These are phyloP conservation scores for Cactoblastis cactorum DNA, from an alignment of 2,888 invertebrate species.

Conservation along the genomic window DNA sequence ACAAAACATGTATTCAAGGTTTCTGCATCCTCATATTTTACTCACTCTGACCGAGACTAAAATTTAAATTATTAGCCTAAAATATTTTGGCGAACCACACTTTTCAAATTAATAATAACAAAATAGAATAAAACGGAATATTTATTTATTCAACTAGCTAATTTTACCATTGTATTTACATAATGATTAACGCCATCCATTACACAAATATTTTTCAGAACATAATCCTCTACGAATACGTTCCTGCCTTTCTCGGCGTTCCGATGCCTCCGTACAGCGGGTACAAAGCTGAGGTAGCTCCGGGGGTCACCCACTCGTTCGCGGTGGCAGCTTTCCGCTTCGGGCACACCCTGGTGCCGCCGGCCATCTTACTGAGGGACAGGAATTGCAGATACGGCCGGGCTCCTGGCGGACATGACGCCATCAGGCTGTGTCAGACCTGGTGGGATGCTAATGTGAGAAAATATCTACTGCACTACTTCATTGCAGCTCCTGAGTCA, in stretches of 20 bases:
- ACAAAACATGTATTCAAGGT: too few relatives aligned
- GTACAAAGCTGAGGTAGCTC: conserved; percentile 95
- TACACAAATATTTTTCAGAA: too few relatives aligned
- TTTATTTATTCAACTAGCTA: too few relatives aligned
- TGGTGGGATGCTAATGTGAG: conserved; percentile 99
- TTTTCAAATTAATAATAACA: too few relatives aligned
- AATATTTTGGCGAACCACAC: too few relatives aligned
- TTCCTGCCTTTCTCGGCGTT: conserved; percentile 91
- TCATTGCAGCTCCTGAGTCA: too few relatives aligned
- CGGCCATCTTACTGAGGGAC: conserved; percentile 91
- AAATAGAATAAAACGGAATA: too few relatives aligned
- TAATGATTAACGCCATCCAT: too few relatives aligned
- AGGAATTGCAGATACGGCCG: conserved; percentile 88
- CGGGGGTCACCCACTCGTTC: conserved; percentile 97
- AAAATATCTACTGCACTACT: background rate
- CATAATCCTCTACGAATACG: conserved; percentile 96
- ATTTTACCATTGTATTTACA: too few relatives aligned
- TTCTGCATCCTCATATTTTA: too few relatives aligned
- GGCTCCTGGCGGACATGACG: conserved; percentile 91
- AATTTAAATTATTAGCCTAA: too few relatives aligned
- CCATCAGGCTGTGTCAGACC: conserved; percentile 94
- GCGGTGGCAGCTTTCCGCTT: conserved; percentile 98
- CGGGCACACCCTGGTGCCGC: conserved; percentile 96
- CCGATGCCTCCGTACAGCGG: conserved; percentile 86
- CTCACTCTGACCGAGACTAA: too few relatives aligned